Percentiles rank a stretch among this genome's conserved stretches.
phyloP scores from a whole-genome alignment of 2,797 vertebrate species.

The Cynopterus sphinx region DNA sequence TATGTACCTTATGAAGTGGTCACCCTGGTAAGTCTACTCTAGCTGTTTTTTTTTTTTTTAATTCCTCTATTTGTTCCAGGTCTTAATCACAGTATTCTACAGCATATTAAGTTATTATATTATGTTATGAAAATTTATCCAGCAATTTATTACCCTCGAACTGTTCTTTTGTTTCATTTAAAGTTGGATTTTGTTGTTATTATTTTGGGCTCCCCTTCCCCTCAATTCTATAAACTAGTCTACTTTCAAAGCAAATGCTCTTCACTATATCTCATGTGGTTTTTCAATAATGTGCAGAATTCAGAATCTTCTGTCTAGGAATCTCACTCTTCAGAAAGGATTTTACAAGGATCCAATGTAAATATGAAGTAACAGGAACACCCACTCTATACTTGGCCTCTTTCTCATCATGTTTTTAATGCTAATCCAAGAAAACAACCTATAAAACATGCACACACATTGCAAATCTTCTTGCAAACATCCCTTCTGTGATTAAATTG shows the following conservation, averaged over 20 bases:
- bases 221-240: neutral
- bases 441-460: neutral
- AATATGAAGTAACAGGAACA: constrained; percentile 48
- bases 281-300: neutral
- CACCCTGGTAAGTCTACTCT: neutral
- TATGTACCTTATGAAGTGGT: neutral
- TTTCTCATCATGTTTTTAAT: constrained; percentile 45
- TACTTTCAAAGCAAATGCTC: neutral
- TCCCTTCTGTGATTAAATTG: constrained; percentile 57
- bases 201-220: neutral
- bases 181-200: neutral
- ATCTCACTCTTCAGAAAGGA: neutral
- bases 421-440: constrained; percentile 50
- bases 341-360: constrained; percentile 29
- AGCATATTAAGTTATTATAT: neutral
- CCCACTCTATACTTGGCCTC: neutral
- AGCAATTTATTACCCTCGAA: neutral
- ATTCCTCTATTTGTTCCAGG: neutral
- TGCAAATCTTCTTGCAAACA: neutral
- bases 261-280: neutral
- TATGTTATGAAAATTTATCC: neutral
- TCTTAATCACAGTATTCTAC: neutral
- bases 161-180: neutral
- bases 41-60: neutral
- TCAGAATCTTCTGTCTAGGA: constrained; percentile 39